phyloP scores from a whole-genome alignment of 2,888 invertebrate species.

The Cactoblastis cactorum region DNA sequence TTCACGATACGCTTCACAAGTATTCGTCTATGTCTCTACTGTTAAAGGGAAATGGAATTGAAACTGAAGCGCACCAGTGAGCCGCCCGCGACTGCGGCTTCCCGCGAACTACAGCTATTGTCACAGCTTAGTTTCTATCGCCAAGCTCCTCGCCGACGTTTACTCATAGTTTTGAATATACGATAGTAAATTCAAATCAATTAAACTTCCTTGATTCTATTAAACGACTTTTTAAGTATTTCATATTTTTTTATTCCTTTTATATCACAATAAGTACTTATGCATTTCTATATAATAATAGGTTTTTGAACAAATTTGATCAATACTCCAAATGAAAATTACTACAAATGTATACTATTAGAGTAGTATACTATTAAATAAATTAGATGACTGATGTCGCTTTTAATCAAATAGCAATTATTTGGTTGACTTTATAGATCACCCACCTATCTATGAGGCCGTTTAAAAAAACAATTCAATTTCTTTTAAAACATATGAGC shows the following conservation, averaged over 20 bases:
- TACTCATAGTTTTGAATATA: too few relatives aligned
- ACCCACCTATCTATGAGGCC: too few relatives aligned
- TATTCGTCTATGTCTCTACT: neutral
- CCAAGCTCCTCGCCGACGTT: too few relatives aligned
- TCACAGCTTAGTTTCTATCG: conserved; percentile 17
- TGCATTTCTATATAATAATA: too few relatives aligned
- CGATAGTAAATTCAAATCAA: too few relatives aligned
- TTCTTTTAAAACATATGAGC: too few relatives aligned
- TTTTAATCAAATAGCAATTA: neutral
- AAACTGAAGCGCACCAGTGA: conserved; percentile 12
- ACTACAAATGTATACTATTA: neutral
- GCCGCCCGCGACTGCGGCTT: conserved; percentile 15
- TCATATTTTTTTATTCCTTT: too few relatives aligned
- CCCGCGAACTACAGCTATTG: conserved; percentile 10
- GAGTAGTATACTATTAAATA: neutral
- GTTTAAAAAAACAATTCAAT: too few relatives aligned
- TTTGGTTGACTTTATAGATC: neutral
- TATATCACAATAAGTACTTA: too few relatives aligned
- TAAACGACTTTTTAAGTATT: too few relatives aligned
- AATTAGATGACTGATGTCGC: neutral
- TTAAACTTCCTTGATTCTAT: too few relatives aligned
- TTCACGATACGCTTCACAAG: conserved; percentile 10
- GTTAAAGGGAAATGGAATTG: conserved; percentile 18
- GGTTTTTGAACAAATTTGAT: too few relatives aligned
- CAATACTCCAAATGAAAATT: neutral